Conservation (phyloP, 2,888 invertebrate genomes). For the Loripinus fragilis region DNA sequence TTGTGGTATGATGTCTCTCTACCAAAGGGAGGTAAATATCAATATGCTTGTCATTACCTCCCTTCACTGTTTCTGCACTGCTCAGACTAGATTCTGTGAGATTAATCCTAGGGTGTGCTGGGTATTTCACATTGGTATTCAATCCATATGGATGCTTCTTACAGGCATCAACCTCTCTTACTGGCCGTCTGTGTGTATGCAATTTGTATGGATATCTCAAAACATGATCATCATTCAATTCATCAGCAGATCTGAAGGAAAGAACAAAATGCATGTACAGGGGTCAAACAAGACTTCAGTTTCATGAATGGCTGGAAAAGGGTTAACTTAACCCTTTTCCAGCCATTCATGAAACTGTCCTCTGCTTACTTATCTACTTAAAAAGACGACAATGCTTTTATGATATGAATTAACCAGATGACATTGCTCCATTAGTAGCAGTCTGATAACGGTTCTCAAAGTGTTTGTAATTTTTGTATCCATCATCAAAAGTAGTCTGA, state of each 20-base stretch:
- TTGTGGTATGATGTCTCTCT: slow-evolving; percentile 59
- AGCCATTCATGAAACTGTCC: no score
- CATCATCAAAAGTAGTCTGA: no score
- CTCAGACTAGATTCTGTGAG: neutral
- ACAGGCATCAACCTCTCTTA: slow-evolving; percentile 17
- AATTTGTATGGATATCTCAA: slow-evolving; percentile 34
- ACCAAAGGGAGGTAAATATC: slow-evolving; percentile 57
- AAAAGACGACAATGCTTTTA: no score
- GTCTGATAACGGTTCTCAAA: no score
- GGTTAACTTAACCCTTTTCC: no score
- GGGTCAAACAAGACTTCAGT: no score
- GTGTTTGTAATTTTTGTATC: no score
- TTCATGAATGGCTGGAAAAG: no score
- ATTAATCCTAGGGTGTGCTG: slow-evolving; percentile 21
- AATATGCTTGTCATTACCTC: slow-evolving; percentile 13
- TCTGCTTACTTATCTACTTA: no score
- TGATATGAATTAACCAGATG: no score
- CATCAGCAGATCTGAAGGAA: slow-evolving; percentile 8
- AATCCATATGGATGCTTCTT: slow-evolving; percentile 22
- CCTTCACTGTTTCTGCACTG: neutral
- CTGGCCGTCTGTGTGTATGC: neutral
- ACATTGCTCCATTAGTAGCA: no score
- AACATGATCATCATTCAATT: slow-evolving; percentile 9
- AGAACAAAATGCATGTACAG: neutral
- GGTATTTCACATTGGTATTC: slow-evolving; percentile 19